phyloP scores from a whole-genome alignment of 35 echinoderm and acorn worm species.

The Apostichopus japonicus region DNA sequence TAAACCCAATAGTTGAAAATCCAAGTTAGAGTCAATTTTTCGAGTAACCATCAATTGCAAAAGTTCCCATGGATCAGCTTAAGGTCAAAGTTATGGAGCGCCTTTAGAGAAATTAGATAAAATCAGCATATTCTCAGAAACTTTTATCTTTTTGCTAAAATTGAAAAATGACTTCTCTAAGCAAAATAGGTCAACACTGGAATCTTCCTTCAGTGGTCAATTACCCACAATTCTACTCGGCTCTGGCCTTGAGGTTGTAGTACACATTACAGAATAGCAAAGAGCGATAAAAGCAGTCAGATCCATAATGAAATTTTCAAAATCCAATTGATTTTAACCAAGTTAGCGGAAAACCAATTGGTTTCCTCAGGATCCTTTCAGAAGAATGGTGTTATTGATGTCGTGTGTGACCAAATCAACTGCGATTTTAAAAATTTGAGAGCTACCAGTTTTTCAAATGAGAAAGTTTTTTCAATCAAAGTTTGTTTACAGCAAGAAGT shows the following conservation, averaged over 20 bases:
- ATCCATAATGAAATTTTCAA: not conserved
- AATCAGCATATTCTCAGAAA: too few relatives aligned
- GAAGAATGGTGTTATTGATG: not conserved
- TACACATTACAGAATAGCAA: not conserved
- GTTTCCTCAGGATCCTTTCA: not conserved
- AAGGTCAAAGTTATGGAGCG: too few relatives aligned
- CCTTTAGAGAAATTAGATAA: too few relatives aligned
- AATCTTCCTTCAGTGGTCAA: not conserved
- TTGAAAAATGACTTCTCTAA: too few relatives aligned
- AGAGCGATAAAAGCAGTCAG: not conserved
- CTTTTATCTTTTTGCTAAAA: too few relatives aligned
- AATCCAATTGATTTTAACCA: conserved; percentile 20
- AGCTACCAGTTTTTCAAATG: not conserved
- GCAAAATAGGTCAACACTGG: not conserved
- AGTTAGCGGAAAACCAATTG: not conserved
- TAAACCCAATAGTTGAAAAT: too few relatives aligned
- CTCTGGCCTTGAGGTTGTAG: not conserved
- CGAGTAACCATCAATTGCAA: too few relatives aligned
- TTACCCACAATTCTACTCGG: not conserved
- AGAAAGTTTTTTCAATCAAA: not conserved
- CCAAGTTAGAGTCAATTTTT: too few relatives aligned
- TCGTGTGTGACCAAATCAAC: not conserved
- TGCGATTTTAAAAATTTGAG: not conserved
- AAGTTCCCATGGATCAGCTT: too few relatives aligned
- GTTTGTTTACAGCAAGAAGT: too few relatives aligned